Evolutionary conservation across 1,140 invertebrate species (phyloP), one percentile per base, ranked within the genome.

Genomic region (Mya arenaria): DNA sequence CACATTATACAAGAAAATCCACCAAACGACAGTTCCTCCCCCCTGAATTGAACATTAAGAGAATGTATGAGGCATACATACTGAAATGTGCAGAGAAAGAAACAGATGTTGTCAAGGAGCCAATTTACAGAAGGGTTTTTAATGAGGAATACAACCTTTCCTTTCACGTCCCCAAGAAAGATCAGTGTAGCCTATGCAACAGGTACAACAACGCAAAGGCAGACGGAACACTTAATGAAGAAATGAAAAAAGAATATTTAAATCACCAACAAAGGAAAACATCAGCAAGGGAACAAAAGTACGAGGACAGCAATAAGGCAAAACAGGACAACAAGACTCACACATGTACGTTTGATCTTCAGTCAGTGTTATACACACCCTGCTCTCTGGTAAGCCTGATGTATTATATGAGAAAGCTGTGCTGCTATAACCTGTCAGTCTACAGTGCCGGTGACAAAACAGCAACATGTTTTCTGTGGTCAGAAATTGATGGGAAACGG

Each of bases 341-440:
- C 25, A 28, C 41, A 30, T 56, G 32, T n/a, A 82, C 56, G 65
- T 85, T 86, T 63, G 86, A 89, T 32, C 58, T 89, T 0, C 81
- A 87, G 73, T 66, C 71, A 34, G 86, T 86, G n/a, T 62, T 87
- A 52, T 63, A 73, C 5, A 44, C 72, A n/a, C 81, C 85, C 1
- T 77, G 68, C 75, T 82, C 73, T 5, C 74, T 87, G 17, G 86
- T 85, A 13, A 84, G 73, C 36, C 36, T 78, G 34, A 48, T 89
- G 10, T 90, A 90, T 72, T 90, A 90, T 72, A 85, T 82, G 44
- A 60, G 80, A 37, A 88, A 88, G 78, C 55, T 89, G 34, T 71
- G 48, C 71, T 77, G 75, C 58, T 87, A 86, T 44, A 88, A 89
- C 66, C 83, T 85, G 32, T 85, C 81, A 2, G 48, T 88, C 17